Conservation (phyloP, 2,888 invertebrate genomes). For the Ceramica pisi region DNA sequence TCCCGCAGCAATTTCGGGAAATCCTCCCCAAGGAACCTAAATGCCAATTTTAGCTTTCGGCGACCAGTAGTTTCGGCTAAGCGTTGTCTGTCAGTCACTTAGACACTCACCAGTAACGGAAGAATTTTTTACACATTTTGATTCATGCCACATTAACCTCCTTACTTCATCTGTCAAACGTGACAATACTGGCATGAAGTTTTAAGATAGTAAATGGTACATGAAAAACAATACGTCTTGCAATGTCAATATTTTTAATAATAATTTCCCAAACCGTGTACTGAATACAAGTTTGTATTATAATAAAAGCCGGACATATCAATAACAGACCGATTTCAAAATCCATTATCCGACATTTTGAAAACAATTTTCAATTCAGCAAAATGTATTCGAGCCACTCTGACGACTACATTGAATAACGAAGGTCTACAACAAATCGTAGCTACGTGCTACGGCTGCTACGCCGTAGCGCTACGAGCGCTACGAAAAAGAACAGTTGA, state of each 20-base stretch:
- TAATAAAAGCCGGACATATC: neutral
- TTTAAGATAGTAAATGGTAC: neutral
- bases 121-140: neutral
- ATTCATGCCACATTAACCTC: neutral
- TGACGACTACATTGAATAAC: constrained; percentile 40
- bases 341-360: constrained; percentile 4
- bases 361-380: constrained; percentile 37
- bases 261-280: no score
- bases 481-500: constrained; percentile 13
- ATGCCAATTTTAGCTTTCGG: no score
- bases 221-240: neutral
- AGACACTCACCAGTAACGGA: no score
- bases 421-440: constrained; percentile 52
- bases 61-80: no score
- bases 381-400: constrained; percentile 34
- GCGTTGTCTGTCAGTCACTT: no score
- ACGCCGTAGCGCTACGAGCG: constrained; percentile 54
- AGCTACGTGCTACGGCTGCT: constrained; percentile 59
- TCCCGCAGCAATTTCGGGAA: no score
- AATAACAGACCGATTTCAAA: neutral
- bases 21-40: no score
- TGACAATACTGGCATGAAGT: neutral
- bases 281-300: neutral
- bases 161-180: neutral
- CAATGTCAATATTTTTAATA: neutral